Evolutionary conservation across 2,888 invertebrate species (phyloP).

Genomic region (Oeneis ivallda): DNA sequence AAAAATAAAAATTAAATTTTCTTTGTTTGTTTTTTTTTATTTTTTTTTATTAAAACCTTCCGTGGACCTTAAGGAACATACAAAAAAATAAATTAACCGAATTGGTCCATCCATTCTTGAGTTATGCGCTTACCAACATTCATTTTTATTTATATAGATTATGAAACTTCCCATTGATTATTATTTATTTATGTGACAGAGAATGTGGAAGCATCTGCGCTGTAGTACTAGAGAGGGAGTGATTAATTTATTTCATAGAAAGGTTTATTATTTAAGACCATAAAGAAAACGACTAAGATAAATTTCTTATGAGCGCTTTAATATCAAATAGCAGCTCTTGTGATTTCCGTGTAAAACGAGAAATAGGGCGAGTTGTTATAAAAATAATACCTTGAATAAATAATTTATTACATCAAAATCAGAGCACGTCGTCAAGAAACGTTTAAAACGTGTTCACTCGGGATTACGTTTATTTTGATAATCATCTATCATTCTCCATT

Average conservation of each 20-base stretch:
- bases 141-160: too few species aligned
- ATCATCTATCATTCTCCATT: conserved; percentile 47
- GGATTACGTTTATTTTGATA: conserved; percentile 51
- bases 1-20: too few species aligned
- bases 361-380: not conserved
- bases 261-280: not conserved
- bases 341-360: not conserved
- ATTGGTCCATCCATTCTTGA: too few species aligned
- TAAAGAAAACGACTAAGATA: not conserved
- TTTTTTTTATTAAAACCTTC: too few species aligned
- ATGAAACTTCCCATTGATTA: too few species aligned
- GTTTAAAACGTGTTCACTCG: not conserved
- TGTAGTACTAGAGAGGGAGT: not conserved
- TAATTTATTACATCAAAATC: not conserved
- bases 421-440: not conserved
- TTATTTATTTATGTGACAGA: not conserved
- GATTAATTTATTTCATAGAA: not conserved
- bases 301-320: not conserved
- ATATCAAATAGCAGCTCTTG: not conserved
- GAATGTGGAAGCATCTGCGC: not conserved
- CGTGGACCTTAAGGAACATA: too few species aligned
- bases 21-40: too few species aligned
- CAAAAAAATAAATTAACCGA: too few species aligned
- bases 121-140: too few species aligned
- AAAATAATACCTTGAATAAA: not conserved